phyloP scores from a whole-genome alignment of 2,113 vertebrate species.

The Varanus komodoensis region DNA sequence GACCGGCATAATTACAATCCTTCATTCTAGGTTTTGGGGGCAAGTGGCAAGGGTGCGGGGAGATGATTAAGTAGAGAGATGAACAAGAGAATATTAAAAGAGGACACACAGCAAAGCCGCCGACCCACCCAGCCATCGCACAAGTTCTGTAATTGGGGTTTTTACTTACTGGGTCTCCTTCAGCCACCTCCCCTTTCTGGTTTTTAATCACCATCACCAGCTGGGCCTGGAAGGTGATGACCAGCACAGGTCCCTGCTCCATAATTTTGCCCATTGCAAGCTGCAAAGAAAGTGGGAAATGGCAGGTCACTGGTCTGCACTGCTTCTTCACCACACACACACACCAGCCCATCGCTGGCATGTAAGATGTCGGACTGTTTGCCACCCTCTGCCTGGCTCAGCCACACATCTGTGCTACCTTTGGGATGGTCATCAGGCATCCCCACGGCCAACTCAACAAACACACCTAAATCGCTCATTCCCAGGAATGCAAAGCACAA shows the following conservation, averaged over 20 bases:
- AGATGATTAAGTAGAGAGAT: too few species aligned
- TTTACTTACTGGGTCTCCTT: constrained; percentile 92
- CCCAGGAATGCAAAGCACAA: too few species aligned
- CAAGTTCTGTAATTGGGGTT: fast-evolving
- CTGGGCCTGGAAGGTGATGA: constrained; percentile 98
- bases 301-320: not conserved
- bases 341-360: not conserved
- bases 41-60: not conserved
- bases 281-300: constrained; percentile 68
- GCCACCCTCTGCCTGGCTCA: not conserved
- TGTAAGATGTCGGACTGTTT: not conserved
- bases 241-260: constrained; percentile 96
- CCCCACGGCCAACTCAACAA: too few species aligned
- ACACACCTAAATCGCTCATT: too few species aligned
- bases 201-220: constrained; percentile 92
- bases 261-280: constrained; percentile 98
- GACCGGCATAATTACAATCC: not conserved
- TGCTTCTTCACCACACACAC: not conserved
- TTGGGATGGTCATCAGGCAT: not conserved
- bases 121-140: too few species aligned
- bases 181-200: constrained; percentile 89
- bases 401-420: not conserved
- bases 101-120: not conserved
- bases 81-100: too few species aligned
- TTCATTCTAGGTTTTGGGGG: not conserved